A percentile compares a stretch with the other conserved stretches of the same genome.
Conservation (phyloP, 1,140 invertebrate genomes). For the Ganaspis sp. region DNA sequence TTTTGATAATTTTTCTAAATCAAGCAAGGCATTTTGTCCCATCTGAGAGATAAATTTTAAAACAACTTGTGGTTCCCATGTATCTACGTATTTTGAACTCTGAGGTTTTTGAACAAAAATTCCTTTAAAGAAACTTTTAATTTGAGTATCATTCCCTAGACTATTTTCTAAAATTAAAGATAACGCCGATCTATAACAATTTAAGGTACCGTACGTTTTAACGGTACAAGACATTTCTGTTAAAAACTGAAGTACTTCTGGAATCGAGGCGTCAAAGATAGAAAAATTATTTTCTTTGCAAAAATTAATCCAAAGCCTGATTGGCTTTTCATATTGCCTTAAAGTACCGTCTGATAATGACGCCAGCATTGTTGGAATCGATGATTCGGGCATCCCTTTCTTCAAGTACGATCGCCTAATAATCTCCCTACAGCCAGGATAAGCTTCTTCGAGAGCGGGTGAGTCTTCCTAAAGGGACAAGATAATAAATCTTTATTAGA, state of each 20-base stretch:
- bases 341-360: conserved; percentile 54
- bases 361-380: conserved; percentile 43
- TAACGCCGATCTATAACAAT: neutral
- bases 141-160: neutral
- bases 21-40: neutral
- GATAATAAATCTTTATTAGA: neutral
- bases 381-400: neutral
- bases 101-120: neutral
- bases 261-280: neutral
- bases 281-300: conserved; percentile 44
- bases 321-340: conserved; percentile 52
- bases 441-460: neutral
- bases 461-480: neutral
- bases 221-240: neutral
- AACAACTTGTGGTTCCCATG: neutral
- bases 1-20: neutral
- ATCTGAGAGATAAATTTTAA: neutral
- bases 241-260: conserved; percentile 25
- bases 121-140: conserved; percentile 1
- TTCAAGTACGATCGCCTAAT: neutral
- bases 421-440: neutral
- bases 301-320: conserved; percentile 56
- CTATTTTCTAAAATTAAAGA: neutral
- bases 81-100: neutral
- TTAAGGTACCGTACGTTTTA: neutral